These are phyloP conservation scores for Ovibos moschatus DNA, from an alignment of 2,113 vertebrate genomes.

Conservation along the genomic window DNA sequence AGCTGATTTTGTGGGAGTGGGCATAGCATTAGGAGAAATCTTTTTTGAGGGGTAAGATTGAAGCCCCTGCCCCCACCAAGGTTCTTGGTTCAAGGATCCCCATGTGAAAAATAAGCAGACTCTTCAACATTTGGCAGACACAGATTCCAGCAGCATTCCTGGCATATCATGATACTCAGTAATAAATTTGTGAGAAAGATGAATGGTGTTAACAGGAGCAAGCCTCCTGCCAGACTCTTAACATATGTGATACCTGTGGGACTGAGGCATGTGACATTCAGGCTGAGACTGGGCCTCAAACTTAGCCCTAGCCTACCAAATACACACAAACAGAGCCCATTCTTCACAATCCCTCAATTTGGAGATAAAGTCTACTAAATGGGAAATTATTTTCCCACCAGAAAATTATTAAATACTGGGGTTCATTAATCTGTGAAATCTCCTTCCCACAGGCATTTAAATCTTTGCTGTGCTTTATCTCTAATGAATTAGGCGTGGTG, in stretches of 20 bases:
- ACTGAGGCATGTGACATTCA: neutral
- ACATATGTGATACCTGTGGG: neutral
- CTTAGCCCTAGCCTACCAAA: neutral
- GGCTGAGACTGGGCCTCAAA: neutral
- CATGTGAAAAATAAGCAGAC: neutral
- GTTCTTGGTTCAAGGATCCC: neutral
- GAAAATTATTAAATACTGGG: neutral
- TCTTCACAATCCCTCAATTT: neutral
- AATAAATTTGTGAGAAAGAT: neutral
- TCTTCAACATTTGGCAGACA: neutral
- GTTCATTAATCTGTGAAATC: neutral
- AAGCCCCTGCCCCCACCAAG: neutral
- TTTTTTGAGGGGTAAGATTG: neutral
- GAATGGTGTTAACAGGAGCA: neutral
- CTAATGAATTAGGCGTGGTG: neutral
- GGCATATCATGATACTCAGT: neutral
- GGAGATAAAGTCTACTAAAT: neutral
- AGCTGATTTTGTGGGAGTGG: neutral
- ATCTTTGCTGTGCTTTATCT: neutral
- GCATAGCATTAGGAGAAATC: neutral
- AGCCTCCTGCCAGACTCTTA: neutral
- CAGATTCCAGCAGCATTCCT: neutral
- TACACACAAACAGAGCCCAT: neutral
- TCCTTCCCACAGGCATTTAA: neutral
- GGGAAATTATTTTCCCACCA: neutral